A percentile compares a stretch with the other conserved stretches of the same genome.
Evolutionary conservation across 2,113 vertebrate genomes (phyloP).

Genomic region (human (Homo sapiens)): DNA sequence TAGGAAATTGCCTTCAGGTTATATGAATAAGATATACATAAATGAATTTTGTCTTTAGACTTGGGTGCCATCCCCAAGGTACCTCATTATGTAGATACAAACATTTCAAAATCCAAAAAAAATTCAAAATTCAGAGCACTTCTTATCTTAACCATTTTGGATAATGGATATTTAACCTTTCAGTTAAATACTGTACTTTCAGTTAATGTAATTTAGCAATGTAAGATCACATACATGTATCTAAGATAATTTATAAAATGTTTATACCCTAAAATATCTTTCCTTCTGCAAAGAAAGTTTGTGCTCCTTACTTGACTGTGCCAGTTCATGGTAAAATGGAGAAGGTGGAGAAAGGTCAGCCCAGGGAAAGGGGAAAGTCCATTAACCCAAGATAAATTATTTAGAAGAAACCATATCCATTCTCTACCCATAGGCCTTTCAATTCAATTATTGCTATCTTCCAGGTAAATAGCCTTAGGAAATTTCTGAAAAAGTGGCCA

Average conservation of each 20-base stretch:
- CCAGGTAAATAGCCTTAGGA: not conserved
- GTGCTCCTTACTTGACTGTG: not conserved
- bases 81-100: not conserved
- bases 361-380: not conserved
- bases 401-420: not conserved
- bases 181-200: not conserved
- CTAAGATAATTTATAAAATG: slow-evolving; percentile 29
- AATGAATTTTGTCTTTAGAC: not conserved
- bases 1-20: not conserved
- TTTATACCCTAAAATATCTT: not conserved
- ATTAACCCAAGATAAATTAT: not conserved
- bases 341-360: not conserved
- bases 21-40: not conserved
- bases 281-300: not conserved
- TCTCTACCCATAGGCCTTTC: too few relatives aligned
- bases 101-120: not conserved
- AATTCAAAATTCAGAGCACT: not conserved
- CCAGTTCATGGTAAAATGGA: not conserved
- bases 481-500: not conserved
- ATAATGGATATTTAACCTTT: not conserved
- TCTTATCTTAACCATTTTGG: not conserved
- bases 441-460: not conserved
- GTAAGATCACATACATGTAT: not conserved
- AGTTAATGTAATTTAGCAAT: not conserved
- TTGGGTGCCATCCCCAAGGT: not conserved